phyloP scores from a whole-genome alignment of 2,888 invertebrate species.

The Drosophila mulleri region DNA sequence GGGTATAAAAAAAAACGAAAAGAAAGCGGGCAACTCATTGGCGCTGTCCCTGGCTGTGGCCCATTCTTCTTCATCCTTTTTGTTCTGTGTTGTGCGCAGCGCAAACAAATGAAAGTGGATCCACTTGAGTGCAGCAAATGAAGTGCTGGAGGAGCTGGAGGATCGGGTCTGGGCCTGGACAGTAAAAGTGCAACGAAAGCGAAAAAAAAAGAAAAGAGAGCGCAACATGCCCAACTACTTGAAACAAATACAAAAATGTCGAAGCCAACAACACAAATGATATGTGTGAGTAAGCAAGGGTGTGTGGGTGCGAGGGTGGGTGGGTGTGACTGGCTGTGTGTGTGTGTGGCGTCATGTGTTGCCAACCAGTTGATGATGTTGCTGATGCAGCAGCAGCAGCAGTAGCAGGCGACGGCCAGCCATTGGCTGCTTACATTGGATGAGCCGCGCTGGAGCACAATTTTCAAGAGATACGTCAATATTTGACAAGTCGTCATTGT shows the following conservation, averaged over 20 bases:
- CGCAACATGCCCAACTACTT: conserved; percentile 43
- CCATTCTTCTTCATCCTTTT: conserved; percentile 32
- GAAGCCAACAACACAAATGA: conserved; percentile 72
- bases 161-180: conserved; percentile 49
- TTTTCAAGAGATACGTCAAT: conserved; percentile 83
- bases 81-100: conserved; percentile 48
- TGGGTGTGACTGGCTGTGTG: conserved; percentile 33
- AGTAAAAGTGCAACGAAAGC: conserved; percentile 82
- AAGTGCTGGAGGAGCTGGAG: conserved; percentile 69
- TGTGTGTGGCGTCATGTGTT: conserved; percentile 64
- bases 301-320: not conserved
- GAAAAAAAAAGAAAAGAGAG: conserved; percentile 54
- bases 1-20: conserved; percentile 30
- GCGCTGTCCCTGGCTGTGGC: conserved; percentile 40
- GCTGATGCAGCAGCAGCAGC: conserved; percentile 61
- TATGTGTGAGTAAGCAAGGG: conserved; percentile 45
- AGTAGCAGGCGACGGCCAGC: conserved; percentile 24
- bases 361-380: conserved; percentile 81
- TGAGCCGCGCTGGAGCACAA: conserved; percentile 80
- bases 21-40: conserved; percentile 64
- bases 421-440: conserved; percentile 80
- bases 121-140: conserved; percentile 82
- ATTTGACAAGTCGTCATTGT: conserved; percentile 82
- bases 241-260: conserved; percentile 77
- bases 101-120: conserved; percentile 83